phyloP scores from a whole-genome alignment of 2,113 vertebrate species.

The Cyanistes caeruleus region DNA sequence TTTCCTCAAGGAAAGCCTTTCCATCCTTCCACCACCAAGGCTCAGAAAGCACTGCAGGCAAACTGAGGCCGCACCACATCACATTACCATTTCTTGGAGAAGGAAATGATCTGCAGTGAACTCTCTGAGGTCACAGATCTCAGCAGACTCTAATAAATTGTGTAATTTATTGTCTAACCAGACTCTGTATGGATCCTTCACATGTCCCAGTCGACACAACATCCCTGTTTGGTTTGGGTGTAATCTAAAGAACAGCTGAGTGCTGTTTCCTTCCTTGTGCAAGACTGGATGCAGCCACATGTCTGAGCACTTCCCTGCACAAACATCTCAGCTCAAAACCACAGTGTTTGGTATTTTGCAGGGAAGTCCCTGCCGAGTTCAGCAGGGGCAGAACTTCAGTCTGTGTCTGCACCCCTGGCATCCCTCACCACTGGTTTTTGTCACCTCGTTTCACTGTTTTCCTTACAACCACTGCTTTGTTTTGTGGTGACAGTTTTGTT shows the following conservation, averaged over 20 bases:
- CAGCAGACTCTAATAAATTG: background rate
- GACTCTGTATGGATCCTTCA: background rate
- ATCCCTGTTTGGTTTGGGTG: background rate
- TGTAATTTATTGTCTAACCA: background rate
- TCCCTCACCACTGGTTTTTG: background rate
- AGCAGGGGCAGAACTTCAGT: background rate
- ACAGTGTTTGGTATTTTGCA: background rate
- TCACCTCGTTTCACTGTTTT: background rate
- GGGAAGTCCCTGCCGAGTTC: background rate
- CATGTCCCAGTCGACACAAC: background rate
- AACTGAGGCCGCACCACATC: background rate
- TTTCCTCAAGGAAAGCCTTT: background rate
- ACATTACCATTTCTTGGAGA: background rate
- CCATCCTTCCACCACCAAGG: background rate
- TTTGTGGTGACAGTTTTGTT: background rate
- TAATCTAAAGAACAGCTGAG: background rate
- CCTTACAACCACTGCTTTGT: fast-evolving
- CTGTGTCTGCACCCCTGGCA: background rate
- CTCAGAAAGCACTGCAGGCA: background rate
- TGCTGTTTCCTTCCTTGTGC: background rate
- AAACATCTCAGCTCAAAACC: background rate
- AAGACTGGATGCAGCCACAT: background rate
- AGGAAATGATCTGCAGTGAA: background rate
- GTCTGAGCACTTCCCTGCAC: background rate
- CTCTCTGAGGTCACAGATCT: background rate